Base-by-base conservation (phyloP, 2,888 invertebrate genomes). In the Nemotelus nigrinus region DNA sequence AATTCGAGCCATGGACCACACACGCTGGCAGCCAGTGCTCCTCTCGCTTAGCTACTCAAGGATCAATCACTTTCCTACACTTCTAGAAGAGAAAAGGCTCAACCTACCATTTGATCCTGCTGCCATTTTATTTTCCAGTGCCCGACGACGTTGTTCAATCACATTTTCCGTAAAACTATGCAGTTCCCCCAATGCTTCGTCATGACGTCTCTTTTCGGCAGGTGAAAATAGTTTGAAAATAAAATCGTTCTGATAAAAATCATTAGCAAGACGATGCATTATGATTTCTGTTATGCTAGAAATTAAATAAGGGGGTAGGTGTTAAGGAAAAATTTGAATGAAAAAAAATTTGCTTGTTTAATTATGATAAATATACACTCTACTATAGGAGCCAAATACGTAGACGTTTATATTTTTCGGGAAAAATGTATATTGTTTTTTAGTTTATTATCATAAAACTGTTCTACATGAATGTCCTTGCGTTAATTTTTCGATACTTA, bases 341-440 rank as follows among this genome's bases (percentile, higher is more conserved):
- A 50, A 10, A 50, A 50, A 50, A 50, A 50, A 10, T 50, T n/a
- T 50, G 53, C 6, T 10, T 7, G 10, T 50, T 50, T 6, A 50
- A 10, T 50, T 50, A 1, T 7, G 6, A 7, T 50, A 6, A 50
- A 50, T 50, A 50, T 50, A 50, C 1, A 25, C 25, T 25, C 25
- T 25, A 25, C 25, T 55, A 43, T 2, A 43, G 53, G 39, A 71
- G 2, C n/a, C n/a, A 48, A 64, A 48, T 68, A 48, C 48, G 2
- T 39, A 50, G 43, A 10, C 48, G 39, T 45, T 55, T 44, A 41
- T 45, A 8, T 5, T 25, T 47, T 39, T 3, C 25, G 10, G 41
- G 7, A 80, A 88, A 90, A 89, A 86, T 10, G 90, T 53, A 8
- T 89, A 8, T 6, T 53, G 53, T 10, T 53, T 8, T 1, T 53